Conservation (phyloP, 2,797 vertebrate genomes). For the Megaceryle alcyon region DNA sequence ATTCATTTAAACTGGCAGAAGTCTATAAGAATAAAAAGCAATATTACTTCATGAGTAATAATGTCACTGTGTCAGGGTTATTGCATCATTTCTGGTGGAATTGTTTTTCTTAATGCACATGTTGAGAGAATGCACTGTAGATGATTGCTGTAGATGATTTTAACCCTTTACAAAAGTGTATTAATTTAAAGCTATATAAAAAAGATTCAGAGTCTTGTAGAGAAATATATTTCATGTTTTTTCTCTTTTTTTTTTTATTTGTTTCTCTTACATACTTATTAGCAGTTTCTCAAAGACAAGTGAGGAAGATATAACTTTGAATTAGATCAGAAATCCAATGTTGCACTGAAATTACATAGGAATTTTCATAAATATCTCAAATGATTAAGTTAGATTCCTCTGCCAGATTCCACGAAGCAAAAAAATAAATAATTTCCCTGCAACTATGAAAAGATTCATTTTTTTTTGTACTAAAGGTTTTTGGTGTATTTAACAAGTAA, state of each 20-base stretch:
- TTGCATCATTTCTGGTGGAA: constrained; percentile 44
- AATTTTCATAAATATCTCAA: constrained; percentile 60
- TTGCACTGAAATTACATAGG: constrained; percentile 21
- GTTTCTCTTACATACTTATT: neutral
- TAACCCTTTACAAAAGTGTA: constrained; percentile 1
- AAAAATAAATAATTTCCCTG: neutral
- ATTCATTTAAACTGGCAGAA: constrained; percentile 35
- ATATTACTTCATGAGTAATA: constrained; percentile 60
- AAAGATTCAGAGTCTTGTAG: neutral
- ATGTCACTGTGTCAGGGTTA: constrained; percentile 17
- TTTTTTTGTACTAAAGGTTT: neutral
- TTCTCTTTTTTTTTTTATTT: neutral
- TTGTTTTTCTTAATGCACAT: constrained; percentile 47
- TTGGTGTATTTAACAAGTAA: neutral
- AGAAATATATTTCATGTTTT: neutral
- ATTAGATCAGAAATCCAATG: neutral
- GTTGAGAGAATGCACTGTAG: constrained; percentile 1
- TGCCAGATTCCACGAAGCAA: neutral
- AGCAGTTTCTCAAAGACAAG: neutral
- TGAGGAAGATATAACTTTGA: neutral
- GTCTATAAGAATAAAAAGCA: constrained; percentile 51
- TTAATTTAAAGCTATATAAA: neutral
- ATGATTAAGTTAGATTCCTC: constrained; percentile 35
- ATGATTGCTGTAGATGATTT: neutral
- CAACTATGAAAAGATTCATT: neutral